Conservation (phyloP, 2,113 vertebrate genomes). For the Dromiciops gliroides region DNA sequence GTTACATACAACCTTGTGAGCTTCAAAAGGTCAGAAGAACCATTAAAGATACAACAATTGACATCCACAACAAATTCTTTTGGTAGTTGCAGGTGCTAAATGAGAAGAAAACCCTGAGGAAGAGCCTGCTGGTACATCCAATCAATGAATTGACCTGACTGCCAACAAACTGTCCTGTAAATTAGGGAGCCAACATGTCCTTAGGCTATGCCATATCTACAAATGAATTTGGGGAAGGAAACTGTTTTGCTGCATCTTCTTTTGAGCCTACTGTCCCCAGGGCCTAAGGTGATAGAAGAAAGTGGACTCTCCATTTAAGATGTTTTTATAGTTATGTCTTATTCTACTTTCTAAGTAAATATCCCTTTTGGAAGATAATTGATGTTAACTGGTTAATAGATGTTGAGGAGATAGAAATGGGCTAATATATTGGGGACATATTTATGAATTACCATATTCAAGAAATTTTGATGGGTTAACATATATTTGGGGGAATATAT, state of each 20-base stretch:
- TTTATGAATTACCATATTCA: neutral
- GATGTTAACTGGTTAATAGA: neutral
- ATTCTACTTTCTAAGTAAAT: neutral
- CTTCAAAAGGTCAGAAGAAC: neutral
- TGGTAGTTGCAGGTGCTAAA: neutral
- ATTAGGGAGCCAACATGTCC: neutral
- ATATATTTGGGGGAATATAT: neutral
- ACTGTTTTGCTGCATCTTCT: neutral
- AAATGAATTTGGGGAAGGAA: neutral
- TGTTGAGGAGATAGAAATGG: neutral
- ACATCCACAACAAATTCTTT: neutral
- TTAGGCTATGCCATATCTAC: neutral
- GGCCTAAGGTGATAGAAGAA: neutral
- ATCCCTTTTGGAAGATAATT: neutral
- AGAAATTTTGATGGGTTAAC: neutral
- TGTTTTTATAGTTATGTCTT: neutral
- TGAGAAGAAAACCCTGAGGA: neutral
- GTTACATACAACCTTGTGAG: neutral
- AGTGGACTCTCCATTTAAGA: neutral
- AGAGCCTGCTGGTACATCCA: neutral
- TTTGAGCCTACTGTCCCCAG: neutral
- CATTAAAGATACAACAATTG: neutral
- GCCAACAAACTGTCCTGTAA: neutral
- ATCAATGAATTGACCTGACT: neutral
- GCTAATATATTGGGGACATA: neutral